phyloP scores from a whole-genome alignment of 2,797 vertebrate genomes.

The Cyprinella venusta region DNA sequence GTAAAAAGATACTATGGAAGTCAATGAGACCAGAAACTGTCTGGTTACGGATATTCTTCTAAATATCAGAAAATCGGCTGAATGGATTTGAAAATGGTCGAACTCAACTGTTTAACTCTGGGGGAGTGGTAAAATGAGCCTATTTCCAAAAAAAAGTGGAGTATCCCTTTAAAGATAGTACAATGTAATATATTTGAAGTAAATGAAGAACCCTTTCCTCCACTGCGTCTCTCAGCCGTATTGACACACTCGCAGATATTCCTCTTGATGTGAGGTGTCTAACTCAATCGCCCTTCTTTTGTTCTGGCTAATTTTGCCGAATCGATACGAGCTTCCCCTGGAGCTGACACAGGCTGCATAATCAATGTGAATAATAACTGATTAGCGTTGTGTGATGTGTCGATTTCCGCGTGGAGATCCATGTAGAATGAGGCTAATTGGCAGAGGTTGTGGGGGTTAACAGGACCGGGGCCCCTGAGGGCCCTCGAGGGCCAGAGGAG shows the following conservation, averaged over 20 bases:
- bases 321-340: constrained; percentile 75
- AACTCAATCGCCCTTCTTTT: constrained; percentile 79
- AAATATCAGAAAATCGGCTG: no score
- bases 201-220: no score
- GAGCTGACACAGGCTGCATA: constrained; percentile 66
- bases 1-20: no score
- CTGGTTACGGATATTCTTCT: no score
- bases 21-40: no score
- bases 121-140: no score
- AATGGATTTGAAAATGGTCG: no score
- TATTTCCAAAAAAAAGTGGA: no score
- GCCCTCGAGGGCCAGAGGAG: constrained; percentile 16
- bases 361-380: constrained; percentile 81
- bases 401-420: constrained; percentile 70
- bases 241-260: constrained; percentile 50
- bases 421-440: constrained; percentile 76
- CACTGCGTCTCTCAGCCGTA: constrained; percentile 60
- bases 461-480: constrained; percentile 59
- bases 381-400: constrained; percentile 76
- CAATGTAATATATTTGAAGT: background rate
- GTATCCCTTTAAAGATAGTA: no score
- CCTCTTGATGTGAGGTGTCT: constrained; percentile 65
- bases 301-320: constrained; percentile 75
- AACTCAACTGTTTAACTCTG: no score
- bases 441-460: constrained; percentile 77